phyloP scores from a whole-genome alignment of 2,888 invertebrate species.

The Conops quadrifasciatus region DNA sequence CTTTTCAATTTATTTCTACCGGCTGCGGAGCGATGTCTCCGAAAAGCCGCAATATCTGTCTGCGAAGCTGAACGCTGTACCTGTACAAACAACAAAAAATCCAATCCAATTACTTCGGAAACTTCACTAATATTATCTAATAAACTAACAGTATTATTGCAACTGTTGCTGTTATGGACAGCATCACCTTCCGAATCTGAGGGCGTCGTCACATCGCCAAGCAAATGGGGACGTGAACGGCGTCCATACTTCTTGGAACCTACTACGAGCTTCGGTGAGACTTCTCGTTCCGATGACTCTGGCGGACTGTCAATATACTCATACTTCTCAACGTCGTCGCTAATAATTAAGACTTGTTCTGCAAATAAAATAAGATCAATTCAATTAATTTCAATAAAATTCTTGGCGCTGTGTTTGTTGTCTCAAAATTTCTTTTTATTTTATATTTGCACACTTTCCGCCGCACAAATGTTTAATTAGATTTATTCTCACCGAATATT shows the following conservation, averaged over 20 bases:
- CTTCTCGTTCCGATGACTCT: conserved; percentile 73
- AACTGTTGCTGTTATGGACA: conserved; percentile 27
- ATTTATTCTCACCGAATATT: conserved; percentile 52
- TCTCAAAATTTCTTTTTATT: too few relatives aligned
- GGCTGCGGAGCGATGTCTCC: conserved; percentile 61
- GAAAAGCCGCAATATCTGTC: conserved; percentile 67
- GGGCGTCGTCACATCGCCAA: conserved; percentile 59
- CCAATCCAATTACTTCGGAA: background rate
- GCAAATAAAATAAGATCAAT: conserved; percentile 26
- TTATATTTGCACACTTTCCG: too few relatives aligned
- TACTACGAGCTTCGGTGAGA: conserved; percentile 76
- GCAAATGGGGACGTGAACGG: conserved; percentile 71
- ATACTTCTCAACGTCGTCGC: conserved; percentile 50
- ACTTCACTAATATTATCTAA: too few relatives aligned
- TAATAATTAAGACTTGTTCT: conserved; percentile 59
- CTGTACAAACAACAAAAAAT: conserved; percentile 38
- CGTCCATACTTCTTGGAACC: conserved; percentile 81
- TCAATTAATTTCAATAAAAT: background rate
- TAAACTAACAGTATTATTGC: conserved; percentile 37
- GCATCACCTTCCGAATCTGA: conserved; percentile 60
- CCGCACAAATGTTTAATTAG: conserved; percentile 10
- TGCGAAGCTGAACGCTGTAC: conserved; percentile 70
- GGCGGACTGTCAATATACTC: conserved; percentile 60
- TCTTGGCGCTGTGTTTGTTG: background rate
- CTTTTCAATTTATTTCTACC: conserved; percentile 68